Conservation (phyloP, 2,888 invertebrate genomes). For the Lycocerus yunnanus region DNA sequence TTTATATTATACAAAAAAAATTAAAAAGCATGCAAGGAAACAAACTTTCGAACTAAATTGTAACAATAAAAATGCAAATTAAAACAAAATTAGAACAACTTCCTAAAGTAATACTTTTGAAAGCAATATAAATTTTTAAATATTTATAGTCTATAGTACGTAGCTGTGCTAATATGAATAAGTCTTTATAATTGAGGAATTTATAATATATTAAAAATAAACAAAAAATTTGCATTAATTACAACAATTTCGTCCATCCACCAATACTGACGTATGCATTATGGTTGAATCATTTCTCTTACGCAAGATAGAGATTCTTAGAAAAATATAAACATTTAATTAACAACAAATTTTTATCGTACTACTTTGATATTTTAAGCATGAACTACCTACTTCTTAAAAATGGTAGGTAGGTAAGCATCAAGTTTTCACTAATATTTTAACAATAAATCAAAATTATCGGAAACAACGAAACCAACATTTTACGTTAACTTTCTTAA, state of each 20-base stretch:
- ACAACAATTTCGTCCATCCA: not conserved
- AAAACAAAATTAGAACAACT: not conserved
- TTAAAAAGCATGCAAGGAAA: not conserved
- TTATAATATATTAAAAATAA: not conserved
- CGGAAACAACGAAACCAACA: not conserved
- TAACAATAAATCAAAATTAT: not conserved
- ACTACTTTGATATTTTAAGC: not conserved
- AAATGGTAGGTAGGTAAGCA: not conserved
- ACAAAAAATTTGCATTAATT: not conserved
- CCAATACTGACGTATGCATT: not conserved
- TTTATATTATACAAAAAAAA: not conserved
- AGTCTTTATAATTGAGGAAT: not conserved
- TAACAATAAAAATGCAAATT: not conserved
- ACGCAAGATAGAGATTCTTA: not conserved
- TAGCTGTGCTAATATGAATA: too few species aligned
- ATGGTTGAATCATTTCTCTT: not conserved
- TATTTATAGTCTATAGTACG: too few species aligned
- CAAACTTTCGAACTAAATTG: not conserved
- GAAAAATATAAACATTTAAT: not conserved
- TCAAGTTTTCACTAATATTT: not conserved
- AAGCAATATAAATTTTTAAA: too few species aligned
- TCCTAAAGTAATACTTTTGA: not conserved
- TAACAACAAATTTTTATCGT: not conserved
- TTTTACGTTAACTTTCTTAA: not conserved
- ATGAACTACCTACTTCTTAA: not conserved